Evolutionary conservation across 2,888 invertebrate genomes (phyloP).

Genomic region (Lamproptera curius): DNA sequence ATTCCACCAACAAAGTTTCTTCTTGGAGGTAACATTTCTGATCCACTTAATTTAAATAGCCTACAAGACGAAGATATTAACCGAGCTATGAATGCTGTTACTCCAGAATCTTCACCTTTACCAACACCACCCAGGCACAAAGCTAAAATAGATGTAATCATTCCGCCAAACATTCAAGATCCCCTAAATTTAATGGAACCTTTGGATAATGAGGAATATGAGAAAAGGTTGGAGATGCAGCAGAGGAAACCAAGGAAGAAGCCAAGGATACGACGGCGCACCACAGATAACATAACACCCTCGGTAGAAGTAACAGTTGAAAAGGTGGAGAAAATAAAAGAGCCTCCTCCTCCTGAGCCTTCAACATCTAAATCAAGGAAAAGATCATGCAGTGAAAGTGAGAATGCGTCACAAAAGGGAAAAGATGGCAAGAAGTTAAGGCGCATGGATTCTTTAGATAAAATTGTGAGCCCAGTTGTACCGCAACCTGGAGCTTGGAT

Average conservation of each 20-base stretch:
- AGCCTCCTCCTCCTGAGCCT: constrained; percentile 57
- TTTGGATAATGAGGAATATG: constrained; percentile 89
- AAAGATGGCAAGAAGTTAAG: constrained; percentile 78
- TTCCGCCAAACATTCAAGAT: constrained; percentile 95
- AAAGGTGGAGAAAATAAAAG: constrained; percentile 55
- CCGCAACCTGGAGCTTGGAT: constrained; percentile 94
- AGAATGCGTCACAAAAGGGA: constrained; percentile 72
- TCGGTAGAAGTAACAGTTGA: constrained; percentile 38
- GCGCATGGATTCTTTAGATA: constrained; percentile 87
- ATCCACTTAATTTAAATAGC: constrained; percentile 95
- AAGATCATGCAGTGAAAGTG: constrained; percentile 76
- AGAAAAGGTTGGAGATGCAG: constrained; percentile 86
- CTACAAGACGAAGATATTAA: constrained; percentile 89
- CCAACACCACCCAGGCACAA: constrained; percentile 89
- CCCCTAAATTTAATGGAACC: constrained; percentile 92
- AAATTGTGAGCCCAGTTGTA: constrained; percentile 94
- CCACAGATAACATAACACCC: constrained; percentile 65
- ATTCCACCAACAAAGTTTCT: constrained; percentile 96
- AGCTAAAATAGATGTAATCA: constrained; percentile 91
- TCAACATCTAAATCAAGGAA: constrained; percentile 63
- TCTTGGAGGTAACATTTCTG: constrained; percentile 95
- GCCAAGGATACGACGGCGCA: constrained; percentile 76
- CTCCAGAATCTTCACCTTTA: constrained; percentile 94
- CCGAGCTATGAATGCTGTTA: constrained; percentile 91
- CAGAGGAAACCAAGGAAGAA: constrained; percentile 82